Percentiles rank a stretch among this genome's conserved stretches.
Evolutionary conservation across 2,888 invertebrate species (phyloP).

Genomic region (Leptarthrus brevirostris): DNA sequence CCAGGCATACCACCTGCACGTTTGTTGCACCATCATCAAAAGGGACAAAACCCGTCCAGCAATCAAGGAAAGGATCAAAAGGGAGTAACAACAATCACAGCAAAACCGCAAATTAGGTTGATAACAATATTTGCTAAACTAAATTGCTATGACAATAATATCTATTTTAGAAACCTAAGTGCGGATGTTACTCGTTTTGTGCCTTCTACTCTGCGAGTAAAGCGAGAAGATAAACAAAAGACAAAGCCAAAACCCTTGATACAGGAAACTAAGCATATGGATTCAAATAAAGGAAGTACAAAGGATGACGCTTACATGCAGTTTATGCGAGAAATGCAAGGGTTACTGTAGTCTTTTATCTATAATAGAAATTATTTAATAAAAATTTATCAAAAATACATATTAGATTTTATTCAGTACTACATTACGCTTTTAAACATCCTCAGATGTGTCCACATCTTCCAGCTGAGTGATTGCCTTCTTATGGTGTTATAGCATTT

Average conservation of each 20-base stretch:
- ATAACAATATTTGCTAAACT: background rate
- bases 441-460: too few relatives aligned
- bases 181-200: slow-evolving; percentile 96
- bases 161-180: slow-evolving; percentile 74
- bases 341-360: slow-evolving; percentile 75
- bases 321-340: slow-evolving; percentile 99
- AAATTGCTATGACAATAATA: background rate
- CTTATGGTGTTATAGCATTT: too few relatives aligned
- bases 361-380: slow-evolving; percentile 15
- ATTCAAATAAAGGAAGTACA: slow-evolving; percentile 70
- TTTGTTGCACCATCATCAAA: slow-evolving; percentile 68
- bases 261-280: slow-evolving; percentile 68
- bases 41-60: slow-evolving; percentile 57
- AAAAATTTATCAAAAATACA: too few relatives aligned
- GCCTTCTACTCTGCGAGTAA: slow-evolving; percentile 91
- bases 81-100: slow-evolving; percentile 88
- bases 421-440: too few relatives aligned
- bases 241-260: slow-evolving; percentile 69
- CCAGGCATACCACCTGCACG: slow-evolving; percentile 72
- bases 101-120: slow-evolving; percentile 92
- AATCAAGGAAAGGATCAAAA: slow-evolving; percentile 79
- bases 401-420: too few relatives aligned
- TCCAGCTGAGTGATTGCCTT: too few relatives aligned
- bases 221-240: slow-evolving; percentile 82
- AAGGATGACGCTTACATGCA: slow-evolving; percentile 99